Base-by-base conservation (phyloP, 2,113 vertebrate genomes). In the rabbit (Oryctolagus cuniculus) region DNA sequence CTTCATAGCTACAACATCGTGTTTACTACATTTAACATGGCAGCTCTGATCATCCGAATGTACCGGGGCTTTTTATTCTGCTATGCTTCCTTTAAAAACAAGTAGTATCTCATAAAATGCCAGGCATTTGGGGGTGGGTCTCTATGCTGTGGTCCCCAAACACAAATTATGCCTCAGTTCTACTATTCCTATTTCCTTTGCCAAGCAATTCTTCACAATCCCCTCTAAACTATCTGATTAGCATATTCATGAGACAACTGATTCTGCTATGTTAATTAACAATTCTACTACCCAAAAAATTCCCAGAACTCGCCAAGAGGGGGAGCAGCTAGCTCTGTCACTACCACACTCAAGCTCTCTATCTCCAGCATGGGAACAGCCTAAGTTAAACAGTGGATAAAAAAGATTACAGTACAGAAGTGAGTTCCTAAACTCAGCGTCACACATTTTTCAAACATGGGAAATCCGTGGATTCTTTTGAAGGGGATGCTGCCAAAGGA, bases 211-310 rank as follows among this genome's bases (percentile, higher is more conserved):
- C 94, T 93, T 92, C 89, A 74, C 86, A 92, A 90, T 77, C 70
- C 5, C 69, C 79, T 53, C 49, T 64, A 58, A 94, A 95, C 89
- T 38, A 15, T 49, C 75, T 93, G 6, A 97, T 97, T 97, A 97
- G 87, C 97, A 97, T 97, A 97, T 96, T 97, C 89, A 96, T 96
- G 95, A 96, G 94, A 93, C 24, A 95, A 96, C 55, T 78, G 75
- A 90, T 95, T 96, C 79, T 88, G 75, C 66, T 96, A 92, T 95
- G 95, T 90, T 96, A 97, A 97, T 97, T 96, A 96, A 75, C 29
- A 88, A 69, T 29, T 93, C 70, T 79, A 90, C 85, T 90, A 81
- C 1, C 11, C 89, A 96, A 82, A 74, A 78, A 94, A 87, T 49
- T 95, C 66, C 93, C 67, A 89, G 31, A 80, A 94, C 25, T 92